phyloP scores from a whole-genome alignment of 2,888 invertebrate species.

The Microdon myrmicae region DNA sequence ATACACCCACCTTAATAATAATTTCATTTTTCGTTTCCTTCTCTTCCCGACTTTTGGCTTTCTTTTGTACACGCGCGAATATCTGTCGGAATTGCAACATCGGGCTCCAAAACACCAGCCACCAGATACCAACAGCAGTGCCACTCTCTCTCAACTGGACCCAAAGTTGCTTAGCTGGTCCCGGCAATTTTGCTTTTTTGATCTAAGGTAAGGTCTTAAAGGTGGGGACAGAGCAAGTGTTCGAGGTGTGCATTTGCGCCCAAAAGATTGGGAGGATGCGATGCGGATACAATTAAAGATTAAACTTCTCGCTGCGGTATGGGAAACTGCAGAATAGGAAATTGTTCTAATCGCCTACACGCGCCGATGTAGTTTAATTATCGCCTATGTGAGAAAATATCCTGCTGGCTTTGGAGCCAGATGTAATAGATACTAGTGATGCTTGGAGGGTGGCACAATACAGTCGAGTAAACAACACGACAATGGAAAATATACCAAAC shows the following conservation, averaged over 20 bases:
- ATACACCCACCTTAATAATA: slow-evolving; percentile 55
- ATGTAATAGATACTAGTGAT: too few relatives aligned
- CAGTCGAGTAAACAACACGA: too few relatives aligned
- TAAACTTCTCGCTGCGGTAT: slow-evolving; percentile 38
- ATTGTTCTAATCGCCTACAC: slow-evolving; percentile 45
- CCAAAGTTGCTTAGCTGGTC: too few relatives aligned
- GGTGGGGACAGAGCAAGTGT: slow-evolving; percentile 7
- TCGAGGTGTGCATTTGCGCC: slow-evolving; percentile 16
- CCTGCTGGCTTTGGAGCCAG: too few relatives aligned
- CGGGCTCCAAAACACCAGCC: slow-evolving; percentile 9
- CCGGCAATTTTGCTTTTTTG: too few relatives aligned
- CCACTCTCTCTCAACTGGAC: slow-evolving; percentile 20
- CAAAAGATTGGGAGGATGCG: slow-evolving; percentile 40
- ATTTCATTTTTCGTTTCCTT: slow-evolving; percentile 44
- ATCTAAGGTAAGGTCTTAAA: too few relatives aligned
- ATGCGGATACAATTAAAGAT: slow-evolving; percentile 52
- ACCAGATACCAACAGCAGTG: slow-evolving; percentile 16
- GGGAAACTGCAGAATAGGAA: slow-evolving; percentile 39
- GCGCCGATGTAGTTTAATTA: slow-evolving; percentile 48
- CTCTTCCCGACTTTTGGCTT: slow-evolving; percentile 28
- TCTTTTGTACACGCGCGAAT: slow-evolving; percentile 48
- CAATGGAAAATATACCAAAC: too few relatives aligned
- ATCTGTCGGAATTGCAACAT: slow-evolving; percentile 42
- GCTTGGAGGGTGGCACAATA: too few relatives aligned
- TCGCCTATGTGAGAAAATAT: slow-evolving; percentile 37